Evolutionary conservation across 2,888 invertebrate genomes (phyloP).

Genomic region (Tupiocoris notatus): DNA sequence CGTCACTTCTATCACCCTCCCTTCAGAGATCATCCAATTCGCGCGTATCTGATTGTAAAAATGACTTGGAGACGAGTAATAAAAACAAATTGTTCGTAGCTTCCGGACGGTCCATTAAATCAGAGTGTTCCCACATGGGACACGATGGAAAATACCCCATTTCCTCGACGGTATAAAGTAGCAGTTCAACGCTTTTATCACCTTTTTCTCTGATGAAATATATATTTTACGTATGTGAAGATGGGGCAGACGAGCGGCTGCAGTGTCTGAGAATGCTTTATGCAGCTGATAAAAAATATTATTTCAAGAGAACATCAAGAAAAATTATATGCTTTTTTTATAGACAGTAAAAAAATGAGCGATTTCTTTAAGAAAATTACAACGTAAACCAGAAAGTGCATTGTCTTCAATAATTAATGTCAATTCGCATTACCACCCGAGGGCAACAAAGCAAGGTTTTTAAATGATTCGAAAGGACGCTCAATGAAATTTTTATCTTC

Average conservation of each 20-base stretch:
- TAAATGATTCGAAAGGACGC: too few species aligned
- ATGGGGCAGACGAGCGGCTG: not conserved
- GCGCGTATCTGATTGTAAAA: slow-evolving; percentile 36
- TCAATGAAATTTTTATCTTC: too few species aligned
- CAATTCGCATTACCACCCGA: too few species aligned
- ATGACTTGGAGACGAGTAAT: not conserved
- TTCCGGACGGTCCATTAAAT: not conserved
- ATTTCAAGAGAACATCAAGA: not conserved
- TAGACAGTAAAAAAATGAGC: not conserved
- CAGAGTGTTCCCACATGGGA: not conserved
- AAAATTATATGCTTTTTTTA: not conserved
- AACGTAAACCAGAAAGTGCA: too few species aligned
- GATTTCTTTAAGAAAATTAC: too few species aligned
- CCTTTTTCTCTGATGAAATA: not conserved
- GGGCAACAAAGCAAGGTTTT: too few species aligned
- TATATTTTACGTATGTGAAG: not conserved
- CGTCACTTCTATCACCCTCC: not conserved
- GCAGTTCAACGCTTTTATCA: not conserved
- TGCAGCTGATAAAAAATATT: not conserved
- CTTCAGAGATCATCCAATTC: slow-evolving; percentile 20
- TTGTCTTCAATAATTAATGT: too few species aligned
- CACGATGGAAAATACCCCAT: not conserved
- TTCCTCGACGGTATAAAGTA: not conserved
- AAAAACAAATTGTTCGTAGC: not conserved
- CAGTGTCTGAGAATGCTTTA: not conserved